A percentile compares a stretch with the other conserved stretches of the same genome.
Evolutionary conservation across 2,113 vertebrate genomes (phyloP).

Genomic region (Mesoclemmys tuberculata): DNA sequence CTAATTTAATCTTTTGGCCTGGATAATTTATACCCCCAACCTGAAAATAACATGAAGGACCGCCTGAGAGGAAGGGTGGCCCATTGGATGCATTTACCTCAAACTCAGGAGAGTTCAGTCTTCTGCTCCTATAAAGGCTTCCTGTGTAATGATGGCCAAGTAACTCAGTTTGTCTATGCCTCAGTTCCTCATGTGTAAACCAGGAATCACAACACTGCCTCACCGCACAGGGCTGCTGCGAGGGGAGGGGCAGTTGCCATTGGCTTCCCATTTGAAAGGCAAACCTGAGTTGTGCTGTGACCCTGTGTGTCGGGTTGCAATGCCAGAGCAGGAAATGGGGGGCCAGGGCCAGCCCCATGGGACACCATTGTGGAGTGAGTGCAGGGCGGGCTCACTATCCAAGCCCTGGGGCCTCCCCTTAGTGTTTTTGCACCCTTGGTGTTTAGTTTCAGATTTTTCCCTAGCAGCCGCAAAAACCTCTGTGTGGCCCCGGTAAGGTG

Average conservation of each 20-base stretch:
- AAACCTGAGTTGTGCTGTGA: not conserved
- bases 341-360: not conserved
- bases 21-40: not conserved
- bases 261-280: too few species aligned
- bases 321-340: not conserved
- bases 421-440: not conserved
- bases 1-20: not conserved
- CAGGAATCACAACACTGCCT: not conserved
- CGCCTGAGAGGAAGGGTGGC: not conserved
- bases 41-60: not conserved
- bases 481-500: not conserved
- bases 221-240: not conserved
- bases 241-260: not conserved
- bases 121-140: rapidly evolving
- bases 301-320: not conserved
- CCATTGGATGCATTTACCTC: not conserved
- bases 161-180: not conserved
- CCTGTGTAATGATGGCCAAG: not conserved
- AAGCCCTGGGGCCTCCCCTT: not conserved
- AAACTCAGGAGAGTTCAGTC: rapidly evolving
- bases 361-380: not conserved
- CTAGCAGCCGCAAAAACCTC: not conserved
- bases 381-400: not conserved
- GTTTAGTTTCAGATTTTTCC: not conserved
- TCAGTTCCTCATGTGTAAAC: not conserved